Evolutionary conservation across 2,888 invertebrate genomes (phyloP).

Genomic region (Chydorus sphaericus): DNA sequence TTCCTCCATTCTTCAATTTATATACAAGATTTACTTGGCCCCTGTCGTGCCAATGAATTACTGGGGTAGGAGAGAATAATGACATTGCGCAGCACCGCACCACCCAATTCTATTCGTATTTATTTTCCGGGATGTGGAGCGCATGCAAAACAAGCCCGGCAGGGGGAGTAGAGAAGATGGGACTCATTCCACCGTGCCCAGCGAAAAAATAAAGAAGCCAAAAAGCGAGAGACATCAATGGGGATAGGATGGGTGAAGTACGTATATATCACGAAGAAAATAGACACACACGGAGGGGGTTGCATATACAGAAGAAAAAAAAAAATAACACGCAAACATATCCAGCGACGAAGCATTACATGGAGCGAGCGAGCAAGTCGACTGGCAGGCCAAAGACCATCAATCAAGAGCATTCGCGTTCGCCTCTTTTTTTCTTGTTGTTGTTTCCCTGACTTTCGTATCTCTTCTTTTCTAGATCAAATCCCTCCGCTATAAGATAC

Average conservation of each 20-base stretch:
- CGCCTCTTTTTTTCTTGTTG: neutral
- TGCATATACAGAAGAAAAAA: neutral
- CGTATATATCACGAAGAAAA: neutral
- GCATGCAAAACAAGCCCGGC: too few species aligned
- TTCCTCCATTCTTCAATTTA: too few species aligned
- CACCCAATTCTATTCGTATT: too few species aligned
- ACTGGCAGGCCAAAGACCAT: slow-evolving; percentile 4
- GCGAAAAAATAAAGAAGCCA: neutral
- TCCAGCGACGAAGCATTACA: neutral
- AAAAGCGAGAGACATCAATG: neutral
- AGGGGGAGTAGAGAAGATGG: too few species aligned
- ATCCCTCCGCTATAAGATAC: too few species aligned
- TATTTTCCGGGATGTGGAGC: too few species aligned
- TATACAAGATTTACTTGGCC: too few species aligned
- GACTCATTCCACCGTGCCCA: neutral
- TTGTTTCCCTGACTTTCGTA: neutral
- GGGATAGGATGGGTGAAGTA: neutral
- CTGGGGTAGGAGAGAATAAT: too few species aligned
- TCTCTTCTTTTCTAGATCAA: neutral
- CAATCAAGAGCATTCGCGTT: neutral
- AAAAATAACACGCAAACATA: neutral
- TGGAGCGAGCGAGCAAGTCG: neutral
- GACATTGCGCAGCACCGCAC: too few species aligned
- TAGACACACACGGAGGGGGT: neutral
- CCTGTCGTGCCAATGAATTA: too few species aligned